Evolutionary conservation across 1,140 invertebrate genomes (phyloP).

Genomic region (Drosophila eugracilis): DNA sequence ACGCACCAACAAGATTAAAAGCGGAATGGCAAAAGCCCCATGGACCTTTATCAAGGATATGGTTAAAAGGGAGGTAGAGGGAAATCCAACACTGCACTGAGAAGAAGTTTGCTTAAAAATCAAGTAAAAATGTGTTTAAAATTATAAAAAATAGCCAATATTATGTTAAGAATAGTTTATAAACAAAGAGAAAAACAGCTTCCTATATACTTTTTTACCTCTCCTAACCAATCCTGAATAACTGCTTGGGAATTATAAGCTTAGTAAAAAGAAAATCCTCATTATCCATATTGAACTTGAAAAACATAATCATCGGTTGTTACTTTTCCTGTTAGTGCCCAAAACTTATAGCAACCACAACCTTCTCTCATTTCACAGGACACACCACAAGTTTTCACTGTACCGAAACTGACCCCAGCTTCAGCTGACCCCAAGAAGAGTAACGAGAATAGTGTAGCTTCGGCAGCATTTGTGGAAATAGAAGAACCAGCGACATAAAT

Average conservation of each 20-base stretch:
- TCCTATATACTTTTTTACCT: no score
- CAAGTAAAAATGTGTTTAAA: neutral
- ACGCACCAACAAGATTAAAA: slow-evolving; percentile 52
- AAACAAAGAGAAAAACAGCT: neutral
- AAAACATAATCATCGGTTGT: no score
- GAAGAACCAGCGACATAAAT: slow-evolving; percentile 56
- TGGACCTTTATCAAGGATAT: slow-evolving; percentile 8
- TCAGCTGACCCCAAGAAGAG: slow-evolving; percentile 23
- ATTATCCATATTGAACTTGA: no score
- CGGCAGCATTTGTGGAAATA: slow-evolving; percentile 17
- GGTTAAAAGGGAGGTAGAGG: neutral
- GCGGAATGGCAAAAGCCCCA: slow-evolving; percentile 16
- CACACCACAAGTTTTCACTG: slow-evolving; percentile 31
- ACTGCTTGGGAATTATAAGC: neutral
- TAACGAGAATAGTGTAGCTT: neutral
- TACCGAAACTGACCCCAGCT: slow-evolving; percentile 28
- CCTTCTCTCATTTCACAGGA: slow-evolving; percentile 27
- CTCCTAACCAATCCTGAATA: neutral
- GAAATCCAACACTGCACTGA: neutral
- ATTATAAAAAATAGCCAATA: neutral
- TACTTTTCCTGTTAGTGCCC: slow-evolving; percentile 1
- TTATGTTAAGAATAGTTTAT: no score
- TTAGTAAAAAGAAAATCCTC: neutral
- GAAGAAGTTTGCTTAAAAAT: no score
- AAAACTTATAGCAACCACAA: slow-evolving; percentile 15